Evolutionary conservation across 2,888 invertebrate genomes (phyloP).

Genomic region (Phengaris arion): DNA sequence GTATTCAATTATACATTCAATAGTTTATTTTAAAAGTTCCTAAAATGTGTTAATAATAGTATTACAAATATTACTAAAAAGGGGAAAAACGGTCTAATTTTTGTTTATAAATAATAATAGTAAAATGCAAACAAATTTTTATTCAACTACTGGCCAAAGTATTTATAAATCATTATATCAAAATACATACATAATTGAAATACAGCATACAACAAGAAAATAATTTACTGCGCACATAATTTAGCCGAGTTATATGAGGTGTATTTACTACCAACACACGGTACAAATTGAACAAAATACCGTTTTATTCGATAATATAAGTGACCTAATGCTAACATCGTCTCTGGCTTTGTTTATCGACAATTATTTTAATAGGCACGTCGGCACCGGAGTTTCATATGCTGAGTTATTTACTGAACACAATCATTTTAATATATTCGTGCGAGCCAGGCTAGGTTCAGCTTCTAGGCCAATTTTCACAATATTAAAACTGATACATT

Average conservation of each 20-base stretch:
- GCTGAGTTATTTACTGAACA: slow-evolving; percentile 10
- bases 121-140: neutral
- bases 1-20: no score
- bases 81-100: no score
- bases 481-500: neutral
- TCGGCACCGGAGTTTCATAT: slow-evolving; percentile 5
- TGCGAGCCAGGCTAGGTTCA: neutral
- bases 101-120: neutral
- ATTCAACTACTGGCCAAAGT: neutral
- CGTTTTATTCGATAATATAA: slow-evolving; percentile 21
- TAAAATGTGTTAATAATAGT: no score
- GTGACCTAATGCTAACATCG: slow-evolving; percentile 15
- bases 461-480: neutral
- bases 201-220: neutral
- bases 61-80: no score
- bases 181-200: neutral
- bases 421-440: neutral
- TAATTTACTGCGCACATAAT: slow-evolving; percentile 18
- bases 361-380: slow-evolving; percentile 24
- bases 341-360: slow-evolving; percentile 9
- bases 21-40: no score
- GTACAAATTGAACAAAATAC: slow-evolving; percentile 26
- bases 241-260: slow-evolving; percentile 5
- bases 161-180: neutral
- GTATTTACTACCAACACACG: slow-evolving; percentile 4